phyloP scores from a whole-genome alignment of 2,113 vertebrate genomes.

The Ptychochromis oligacanthus region DNA sequence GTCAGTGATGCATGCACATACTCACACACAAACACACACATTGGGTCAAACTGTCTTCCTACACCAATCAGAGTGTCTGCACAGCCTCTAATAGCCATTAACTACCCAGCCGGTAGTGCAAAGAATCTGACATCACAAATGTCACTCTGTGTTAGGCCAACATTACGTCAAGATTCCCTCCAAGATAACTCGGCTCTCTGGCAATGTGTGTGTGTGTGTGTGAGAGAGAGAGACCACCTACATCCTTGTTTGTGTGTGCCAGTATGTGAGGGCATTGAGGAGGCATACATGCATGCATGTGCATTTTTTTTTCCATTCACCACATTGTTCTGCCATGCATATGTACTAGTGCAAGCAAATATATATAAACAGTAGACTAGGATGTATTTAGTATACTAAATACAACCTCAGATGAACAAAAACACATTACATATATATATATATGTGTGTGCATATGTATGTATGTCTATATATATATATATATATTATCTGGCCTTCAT shows the following conservation, averaged over 20 bases:
- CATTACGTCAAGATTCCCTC: slow-evolving; percentile 56
- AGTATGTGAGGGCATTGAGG: neutral
- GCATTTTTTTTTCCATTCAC: neutral
- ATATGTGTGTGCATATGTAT: too few relatives aligned
- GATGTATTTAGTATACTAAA: too few relatives aligned
- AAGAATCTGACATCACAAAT: slow-evolving; percentile 77
- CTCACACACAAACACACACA: slow-evolving; percentile 19
- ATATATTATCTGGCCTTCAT: slow-evolving; percentile 19
- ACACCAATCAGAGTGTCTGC: slow-evolving; percentile 56
- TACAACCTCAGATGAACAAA: neutral
- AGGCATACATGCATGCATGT: neutral
- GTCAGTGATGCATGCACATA: slow-evolving; percentile 24
- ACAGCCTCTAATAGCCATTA: slow-evolving; percentile 72
- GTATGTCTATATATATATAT: too few relatives aligned
- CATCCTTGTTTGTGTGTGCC: neutral
- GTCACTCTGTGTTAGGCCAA: slow-evolving; percentile 72
- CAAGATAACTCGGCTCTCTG: slow-evolving; percentile 56
- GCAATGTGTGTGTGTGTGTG: slow-evolving; percentile 7
- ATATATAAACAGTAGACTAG: too few relatives aligned
- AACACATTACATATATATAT: neutral
- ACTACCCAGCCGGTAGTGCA: slow-evolving; percentile 75
- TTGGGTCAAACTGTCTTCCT: slow-evolving; percentile 55
- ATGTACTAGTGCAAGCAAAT: neutral
- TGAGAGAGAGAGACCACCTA: neutral
- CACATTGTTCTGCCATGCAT: neutral